A percentile compares a stretch with the other conserved stretches of the same genome.
Conservation (phyloP, 2,888 invertebrate genomes). For the Pomacea canaliculata region DNA sequence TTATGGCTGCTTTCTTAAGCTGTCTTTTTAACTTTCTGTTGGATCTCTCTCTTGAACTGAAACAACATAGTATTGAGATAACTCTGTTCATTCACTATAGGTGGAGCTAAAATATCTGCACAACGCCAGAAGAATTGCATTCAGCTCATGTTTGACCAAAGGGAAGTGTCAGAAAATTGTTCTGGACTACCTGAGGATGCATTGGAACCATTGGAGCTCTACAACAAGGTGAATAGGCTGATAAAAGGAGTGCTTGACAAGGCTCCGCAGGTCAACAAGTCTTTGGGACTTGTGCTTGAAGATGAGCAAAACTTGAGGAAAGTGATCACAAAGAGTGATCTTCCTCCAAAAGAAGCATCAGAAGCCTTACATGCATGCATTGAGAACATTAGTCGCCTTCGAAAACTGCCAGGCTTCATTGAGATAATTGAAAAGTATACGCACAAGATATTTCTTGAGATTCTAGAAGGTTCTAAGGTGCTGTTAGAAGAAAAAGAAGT, state of each 20-base stretch:
- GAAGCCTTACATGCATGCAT: slow-evolving; percentile 44
- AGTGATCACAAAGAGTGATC: slow-evolving; percentile 50
- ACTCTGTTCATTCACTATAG: slow-evolving; percentile 29
- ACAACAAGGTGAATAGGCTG: slow-evolving; percentile 46
- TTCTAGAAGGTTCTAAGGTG: slow-evolving; percentile 48
- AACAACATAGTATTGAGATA: no score
- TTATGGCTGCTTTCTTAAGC: no score
- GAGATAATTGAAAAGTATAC: slow-evolving; percentile 50
- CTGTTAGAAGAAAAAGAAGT: slow-evolving; percentile 29
- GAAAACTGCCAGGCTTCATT: slow-evolving; percentile 43
- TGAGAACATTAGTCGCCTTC: slow-evolving; percentile 50
- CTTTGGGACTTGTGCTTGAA: slow-evolving; percentile 45
- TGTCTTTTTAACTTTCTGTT: no score
- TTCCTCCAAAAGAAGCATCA: slow-evolving; percentile 42
- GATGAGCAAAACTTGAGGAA: slow-evolving; percentile 49
- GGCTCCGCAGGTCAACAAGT: slow-evolving; percentile 46
- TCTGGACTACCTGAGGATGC: slow-evolving; percentile 44
- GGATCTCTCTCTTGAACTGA: no score
- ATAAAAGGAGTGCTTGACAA: slow-evolving; percentile 46
- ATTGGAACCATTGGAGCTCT: slow-evolving; percentile 45
- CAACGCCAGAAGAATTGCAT: slow-evolving; percentile 49
- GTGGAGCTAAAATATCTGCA: slow-evolving; percentile 45
- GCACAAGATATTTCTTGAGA: slow-evolving; percentile 43
- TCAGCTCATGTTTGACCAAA: slow-evolving; percentile 43
- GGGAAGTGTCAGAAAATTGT: slow-evolving; percentile 44